Base-by-base conservation (phyloP, 2,113 vertebrate genomes). In the Festucalex cinctus region DNA sequence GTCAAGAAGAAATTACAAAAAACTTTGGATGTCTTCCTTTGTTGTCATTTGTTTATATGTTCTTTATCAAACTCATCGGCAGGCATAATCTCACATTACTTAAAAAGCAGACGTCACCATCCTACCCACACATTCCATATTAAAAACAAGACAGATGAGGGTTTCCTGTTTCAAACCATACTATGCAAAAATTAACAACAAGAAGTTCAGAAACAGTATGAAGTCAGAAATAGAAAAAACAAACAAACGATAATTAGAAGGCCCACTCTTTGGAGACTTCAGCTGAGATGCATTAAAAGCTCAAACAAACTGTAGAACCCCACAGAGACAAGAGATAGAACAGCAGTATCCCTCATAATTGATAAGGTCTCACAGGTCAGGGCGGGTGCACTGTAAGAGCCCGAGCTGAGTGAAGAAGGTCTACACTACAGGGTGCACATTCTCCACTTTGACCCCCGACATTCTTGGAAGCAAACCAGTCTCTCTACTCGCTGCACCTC, bases 381-480 rank as follows among this genome's bases (percentile, higher is more conserved):
- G 76, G 72, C 10, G 37, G 79, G 73, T 68, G 61, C 64, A 75
- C 60, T 84, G 76, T 77, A 72, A 44, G 78, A 84, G 78, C 66
- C 49, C 65, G 51, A 76, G 71, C 63, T n/a, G 74, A 67, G 66
- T 64, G 69, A 53, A 76, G 74, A 56, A 65, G 67, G 63, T 79
- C 84, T 72, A 56, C 72, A 65, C 84, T 72, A 56, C 72, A 65
- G 81, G 84, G 84, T 66, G 80, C 74, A 78, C 79, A 88, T 84
- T 86, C 84, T 70, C 82, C 68, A 68, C 67, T 60, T 39, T 78
- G 77, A 85, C 75, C 86, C 28, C 84, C 3, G 0, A 70, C 79
- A 87, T 88, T 86, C 86, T 77, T 76, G 71, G 63, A 84, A 82
- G 79, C 68, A 54, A 84, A 75, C 77, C 51, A 72, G 71, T 76